Evolutionary conservation across 2,113 vertebrate species (phyloP), one percentile per base, ranked within the genome.

Genomic region (Chunga burmeisteri): DNA sequence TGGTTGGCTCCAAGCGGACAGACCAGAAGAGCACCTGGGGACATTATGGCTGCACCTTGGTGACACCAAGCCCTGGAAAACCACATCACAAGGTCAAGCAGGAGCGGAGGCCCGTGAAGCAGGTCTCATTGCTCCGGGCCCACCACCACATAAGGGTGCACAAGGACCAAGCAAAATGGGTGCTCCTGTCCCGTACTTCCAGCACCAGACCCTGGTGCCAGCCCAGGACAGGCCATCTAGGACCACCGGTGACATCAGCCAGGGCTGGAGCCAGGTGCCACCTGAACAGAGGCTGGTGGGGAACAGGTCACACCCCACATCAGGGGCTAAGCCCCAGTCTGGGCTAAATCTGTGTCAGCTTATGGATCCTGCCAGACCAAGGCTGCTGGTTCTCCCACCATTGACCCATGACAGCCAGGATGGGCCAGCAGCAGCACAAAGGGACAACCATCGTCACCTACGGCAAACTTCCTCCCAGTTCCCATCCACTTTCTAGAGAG

Each of bases 381-480:
- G 62, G 46, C 20, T 0, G 0, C 25, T 25, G 40, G 30, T 40
- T 71, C 40, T 88, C 27, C 44, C 13, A 25, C 12, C 0, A 1
- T 22, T 4, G 4, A 5, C 46, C 32, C 0, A 1, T 47, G 36
- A 66, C 63, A 55, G 46, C 23, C 16, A 26, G 58, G 79, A 74
- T 0, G 1, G n/a, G 52, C 19, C 1, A 2, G 42, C n/a, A 81
- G 46, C 36, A 81, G 68, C 5, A 2, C 0, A 2, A 81, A 50
- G 42, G 38, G 53, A 78, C 63, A 85, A 22, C 9, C 63, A 11
- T 3, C 0, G 1, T 47, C 80, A 72, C 38, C 11, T 21, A 8
- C 0, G 0, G 55, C 55, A 75, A 78, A 52, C 32, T 20, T 53
- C 62, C 46, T 36, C 11, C 0, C 32, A 27, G 44, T 11, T 61